Conservation (phyloP, 1,140 invertebrate genomes). For the Nixonia krombeini region DNA sequence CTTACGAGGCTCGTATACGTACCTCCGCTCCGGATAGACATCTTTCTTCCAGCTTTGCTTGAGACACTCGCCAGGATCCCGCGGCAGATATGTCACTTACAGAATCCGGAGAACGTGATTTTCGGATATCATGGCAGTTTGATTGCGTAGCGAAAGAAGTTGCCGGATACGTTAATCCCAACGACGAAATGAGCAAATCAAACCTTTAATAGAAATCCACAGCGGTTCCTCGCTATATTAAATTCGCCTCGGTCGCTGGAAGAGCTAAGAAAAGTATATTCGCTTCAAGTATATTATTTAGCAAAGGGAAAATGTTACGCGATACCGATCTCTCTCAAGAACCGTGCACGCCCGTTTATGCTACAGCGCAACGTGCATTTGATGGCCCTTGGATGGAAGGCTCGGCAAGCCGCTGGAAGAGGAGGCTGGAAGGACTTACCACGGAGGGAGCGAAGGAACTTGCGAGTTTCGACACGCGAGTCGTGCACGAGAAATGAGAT, state of each 20-base stretch:
- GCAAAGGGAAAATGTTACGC: slow-evolving; percentile 43
- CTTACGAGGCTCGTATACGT: slow-evolving; percentile 53
- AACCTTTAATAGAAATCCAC: neutral
- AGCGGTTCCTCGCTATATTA: slow-evolving; percentile 30
- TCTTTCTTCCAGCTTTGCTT: slow-evolving; percentile 38
- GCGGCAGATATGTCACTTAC: slow-evolving; percentile 35
- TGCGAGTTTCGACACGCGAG: slow-evolving; percentile 61
- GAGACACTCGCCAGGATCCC: slow-evolving; percentile 26
- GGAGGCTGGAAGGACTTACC: slow-evolving; percentile 49
- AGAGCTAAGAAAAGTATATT: slow-evolving; percentile 39
- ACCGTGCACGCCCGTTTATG: slow-evolving; percentile 48
- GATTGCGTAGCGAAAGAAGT: slow-evolving; percentile 19
- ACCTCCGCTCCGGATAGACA: slow-evolving; percentile 27
- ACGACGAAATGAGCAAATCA: neutral
- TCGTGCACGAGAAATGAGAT: slow-evolving; percentile 46
- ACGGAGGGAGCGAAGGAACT: slow-evolving; percentile 46
- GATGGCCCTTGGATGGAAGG: slow-evolving; percentile 65
- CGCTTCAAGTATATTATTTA: slow-evolving; percentile 38
- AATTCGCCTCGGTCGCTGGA: slow-evolving; percentile 17
- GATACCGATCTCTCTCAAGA: slow-evolving; percentile 37
- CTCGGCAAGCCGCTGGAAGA: slow-evolving; percentile 47
- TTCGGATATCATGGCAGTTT: slow-evolving; percentile 19
- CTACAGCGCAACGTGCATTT: slow-evolving; percentile 65
- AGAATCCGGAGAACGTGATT: slow-evolving; percentile 22
- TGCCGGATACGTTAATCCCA: neutral